Evolutionary conservation across 2,113 vertebrate genomes (phyloP).

Genomic region (Platycercus adscitus): DNA sequence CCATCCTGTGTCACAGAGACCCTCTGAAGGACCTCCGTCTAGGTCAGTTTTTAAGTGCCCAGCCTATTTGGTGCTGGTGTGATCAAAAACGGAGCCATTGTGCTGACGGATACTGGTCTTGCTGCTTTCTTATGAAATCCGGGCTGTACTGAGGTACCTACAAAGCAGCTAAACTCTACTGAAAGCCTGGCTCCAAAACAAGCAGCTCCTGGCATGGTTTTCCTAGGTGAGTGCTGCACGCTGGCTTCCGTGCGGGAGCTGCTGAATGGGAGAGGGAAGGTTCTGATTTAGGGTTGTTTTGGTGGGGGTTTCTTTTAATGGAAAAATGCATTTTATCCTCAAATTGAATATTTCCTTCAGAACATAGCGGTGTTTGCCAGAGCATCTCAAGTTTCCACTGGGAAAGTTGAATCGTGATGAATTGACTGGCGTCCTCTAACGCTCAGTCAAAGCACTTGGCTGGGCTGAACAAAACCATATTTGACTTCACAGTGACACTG

Average conservation of each 20-base stretch:
- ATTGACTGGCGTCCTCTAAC: background rate
- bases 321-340: background rate
- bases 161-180: background rate
- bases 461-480: background rate
- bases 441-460: background rate
- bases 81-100: background rate
- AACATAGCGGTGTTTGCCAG: background rate
- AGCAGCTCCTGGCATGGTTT: background rate
- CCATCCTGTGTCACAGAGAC: background rate
- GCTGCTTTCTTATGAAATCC: background rate
- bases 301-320: background rate
- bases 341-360: constrained; percentile 41
- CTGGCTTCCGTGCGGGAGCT: background rate
- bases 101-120: background rate
- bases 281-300: background rate
- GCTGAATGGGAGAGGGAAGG: background rate
- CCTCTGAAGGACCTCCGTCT: background rate
- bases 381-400: background rate
- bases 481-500: background rate
- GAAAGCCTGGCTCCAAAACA: background rate
- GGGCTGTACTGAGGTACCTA: background rate
- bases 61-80: background rate
- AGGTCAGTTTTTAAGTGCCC: background rate
- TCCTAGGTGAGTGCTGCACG: background rate
- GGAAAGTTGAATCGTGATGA: background rate